A percentile compares a stretch with the other conserved stretches of the same genome.
These are phyloP conservation scores for Cyclophora punctaria DNA, from an alignment of 2,888 invertebrate species.

Conservation along the genomic window DNA sequence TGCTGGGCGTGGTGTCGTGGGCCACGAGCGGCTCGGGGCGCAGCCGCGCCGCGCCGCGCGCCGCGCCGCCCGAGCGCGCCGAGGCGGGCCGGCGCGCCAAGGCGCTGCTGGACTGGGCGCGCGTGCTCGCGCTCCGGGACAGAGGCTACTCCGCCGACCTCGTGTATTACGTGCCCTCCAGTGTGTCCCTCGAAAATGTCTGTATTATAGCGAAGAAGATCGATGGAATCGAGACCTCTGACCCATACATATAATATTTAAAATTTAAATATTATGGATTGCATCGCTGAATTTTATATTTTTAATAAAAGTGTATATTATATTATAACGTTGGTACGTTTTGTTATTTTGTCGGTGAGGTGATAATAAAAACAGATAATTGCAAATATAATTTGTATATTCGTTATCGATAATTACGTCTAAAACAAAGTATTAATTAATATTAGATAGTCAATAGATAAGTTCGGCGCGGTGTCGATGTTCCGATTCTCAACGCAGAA, in stretches of 20 bases:
- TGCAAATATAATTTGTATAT: constrained; percentile 66
- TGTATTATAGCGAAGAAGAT: constrained; percentile 78
- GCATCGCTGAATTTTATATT: too few species aligned
- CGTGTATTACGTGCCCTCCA: constrained; percentile 77
- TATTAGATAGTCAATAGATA: neutral
- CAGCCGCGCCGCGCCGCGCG: constrained; percentile 49
- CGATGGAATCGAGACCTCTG: constrained; percentile 33
- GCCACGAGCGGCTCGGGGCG: constrained; percentile 86
- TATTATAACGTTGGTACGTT: too few species aligned
- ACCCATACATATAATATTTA: neutral
- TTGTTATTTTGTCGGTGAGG: too few species aligned
- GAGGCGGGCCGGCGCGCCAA: constrained; percentile 83
- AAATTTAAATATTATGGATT: too few species aligned
- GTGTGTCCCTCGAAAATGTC: constrained; percentile 85
- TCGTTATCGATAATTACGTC: constrained; percentile 54
- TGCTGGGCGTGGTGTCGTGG: constrained; percentile 91
- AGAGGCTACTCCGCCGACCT: constrained; percentile 77
- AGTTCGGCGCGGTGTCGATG: too few species aligned
- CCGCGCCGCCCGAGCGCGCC: constrained; percentile 13
- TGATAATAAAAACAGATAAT: constrained; percentile 28
- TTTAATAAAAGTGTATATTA: neutral
- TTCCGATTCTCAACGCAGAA: too few species aligned
- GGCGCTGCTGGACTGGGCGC: constrained; percentile 84
- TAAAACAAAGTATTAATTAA: constrained; percentile 42
- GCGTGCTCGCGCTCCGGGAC: constrained; percentile 76